Base-by-base conservation (phyloP, 2,888 invertebrate genomes). In the Sarcophaga caerulescens region DNA sequence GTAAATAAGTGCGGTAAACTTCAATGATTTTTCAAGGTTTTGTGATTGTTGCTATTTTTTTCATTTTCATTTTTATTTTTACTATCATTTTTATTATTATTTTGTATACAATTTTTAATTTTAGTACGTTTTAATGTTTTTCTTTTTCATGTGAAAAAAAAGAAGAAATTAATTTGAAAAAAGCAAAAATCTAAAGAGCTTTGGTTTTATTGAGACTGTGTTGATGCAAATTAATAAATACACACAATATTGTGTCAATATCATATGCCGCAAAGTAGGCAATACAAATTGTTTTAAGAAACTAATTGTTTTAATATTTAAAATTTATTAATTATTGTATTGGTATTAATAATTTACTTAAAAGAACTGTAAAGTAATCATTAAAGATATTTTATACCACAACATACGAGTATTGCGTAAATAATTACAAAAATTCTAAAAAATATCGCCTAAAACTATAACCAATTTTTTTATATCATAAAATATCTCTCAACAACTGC, bases 1-100 rank as follows among this genome's bases (percentile, higher is more conserved):
- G 92, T 90, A 88, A 90, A 92, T 91, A 91, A 91, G 90, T 92
- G 91, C 91, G 91, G 91, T 91, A 89, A 89, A 89, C 91, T 86
- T 84, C 91, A 88, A 90, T 90, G 91, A 91, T 90, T 92, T 91
- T 91, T 87, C 86, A 87, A 85, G 83, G 87, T 87, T 88, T 87
- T 87, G 78, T 79, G 73, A 81, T 83, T 80, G 86, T 84, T 81
- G 79, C 71, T 79, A 71, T 45, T 69, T 69, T 80, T 79, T 69
- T 68, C 74, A 14, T 69, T 59, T 3, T 60, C 21, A 23, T 8
- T 35, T 8, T 35, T 8, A 35, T 8, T 35, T 35, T 81, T 52
- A n/a, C n/a, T n/a, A n/a, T n/a, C n/a, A 25, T 71, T 65, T 66
- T 60, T 35, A 45, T 69, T 63, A 52, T 11, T 60, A 66, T 47